These are phyloP conservation scores for Pogoniulus pusillus DNA, from an alignment of 2,797 vertebrate species.

Conservation along the genomic window DNA sequence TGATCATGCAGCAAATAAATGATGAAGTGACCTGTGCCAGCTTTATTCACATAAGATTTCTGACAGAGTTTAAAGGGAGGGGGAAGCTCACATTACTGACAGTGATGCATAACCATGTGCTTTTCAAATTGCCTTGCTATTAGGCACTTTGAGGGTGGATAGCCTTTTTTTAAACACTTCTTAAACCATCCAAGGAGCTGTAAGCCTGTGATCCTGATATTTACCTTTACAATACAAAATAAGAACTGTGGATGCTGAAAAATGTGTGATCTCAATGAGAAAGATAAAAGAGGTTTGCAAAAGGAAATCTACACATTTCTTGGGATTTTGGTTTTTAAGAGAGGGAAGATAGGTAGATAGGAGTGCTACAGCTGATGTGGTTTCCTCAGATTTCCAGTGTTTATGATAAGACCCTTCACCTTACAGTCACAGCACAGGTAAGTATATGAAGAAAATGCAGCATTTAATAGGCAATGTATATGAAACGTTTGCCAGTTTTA, in stretches of 20 bases:
- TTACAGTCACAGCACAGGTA: neutral
- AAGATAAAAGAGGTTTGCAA: neutral
- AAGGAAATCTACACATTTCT: neutral
- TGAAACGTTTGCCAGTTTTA: neutral
- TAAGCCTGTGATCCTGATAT: neutral
- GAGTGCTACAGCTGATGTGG: neutral
- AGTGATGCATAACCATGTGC: neutral
- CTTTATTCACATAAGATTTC: neutral
- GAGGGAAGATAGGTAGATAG: neutral
- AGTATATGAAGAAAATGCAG: neutral
- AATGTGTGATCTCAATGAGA: neutral
- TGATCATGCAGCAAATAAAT: neutral
- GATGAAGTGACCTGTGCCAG: neutral
- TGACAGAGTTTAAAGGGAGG: neutral
- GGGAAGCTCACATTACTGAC: neutral
- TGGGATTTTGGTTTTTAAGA: no score
- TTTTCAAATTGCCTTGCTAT: slow-evolving; percentile 1
- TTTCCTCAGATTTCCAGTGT: neutral
- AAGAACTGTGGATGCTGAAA: neutral
- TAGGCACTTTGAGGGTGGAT: neutral
- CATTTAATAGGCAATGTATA: neutral
- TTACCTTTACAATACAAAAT: neutral
- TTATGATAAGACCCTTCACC: neutral
- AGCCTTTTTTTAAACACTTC: neutral
- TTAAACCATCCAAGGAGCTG: neutral